phyloP scores from a whole-genome alignment of 2,113 vertebrate species.

The Microtus pennsylvanicus region DNA sequence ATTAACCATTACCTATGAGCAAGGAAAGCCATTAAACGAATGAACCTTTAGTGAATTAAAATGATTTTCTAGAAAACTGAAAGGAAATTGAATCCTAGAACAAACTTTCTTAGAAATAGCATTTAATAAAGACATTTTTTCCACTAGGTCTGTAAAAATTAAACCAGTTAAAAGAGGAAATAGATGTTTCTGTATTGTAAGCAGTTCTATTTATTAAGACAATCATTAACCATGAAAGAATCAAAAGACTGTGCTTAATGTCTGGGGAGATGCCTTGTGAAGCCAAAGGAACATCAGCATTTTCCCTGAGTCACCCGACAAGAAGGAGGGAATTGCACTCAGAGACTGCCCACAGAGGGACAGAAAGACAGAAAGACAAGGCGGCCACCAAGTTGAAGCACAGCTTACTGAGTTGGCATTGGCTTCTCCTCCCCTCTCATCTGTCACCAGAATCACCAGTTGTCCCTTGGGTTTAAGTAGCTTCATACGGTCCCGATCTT shows the following conservation, averaged over 20 bases:
- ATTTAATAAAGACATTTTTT: constrained; percentile 69
- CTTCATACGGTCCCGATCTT: neutral
- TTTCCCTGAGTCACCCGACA: neutral
- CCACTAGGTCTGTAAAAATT: constrained; percentile 70
- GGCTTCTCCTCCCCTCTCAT: neutral
- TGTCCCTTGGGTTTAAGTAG: neutral
- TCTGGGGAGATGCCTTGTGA: constrained; percentile 21
- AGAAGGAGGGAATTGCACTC: neutral
- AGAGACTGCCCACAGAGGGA: neutral
- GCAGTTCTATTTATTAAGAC: constrained; percentile 58
- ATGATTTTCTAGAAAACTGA: constrained; percentile 76
- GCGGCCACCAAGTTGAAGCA: neutral
- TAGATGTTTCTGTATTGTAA: constrained; percentile 65
- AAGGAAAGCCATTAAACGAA: constrained; percentile 48
- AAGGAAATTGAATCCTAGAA: constrained; percentile 77
- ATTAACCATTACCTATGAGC: constrained; percentile 54
- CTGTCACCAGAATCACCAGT: neutral
- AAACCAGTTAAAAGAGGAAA: constrained; percentile 73
- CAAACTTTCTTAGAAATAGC: constrained; percentile 72
- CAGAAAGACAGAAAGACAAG: neutral
- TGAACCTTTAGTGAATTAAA: constrained; percentile 61
- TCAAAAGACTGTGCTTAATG: constrained; percentile 12
- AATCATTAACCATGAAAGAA: constrained; percentile 56
- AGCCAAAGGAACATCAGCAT: constrained; percentile 45
- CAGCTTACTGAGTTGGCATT: neutral